Base-by-base conservation (phyloP, 2,888 invertebrate genomes). In the Chalcosyrphus nemorum region DNA sequence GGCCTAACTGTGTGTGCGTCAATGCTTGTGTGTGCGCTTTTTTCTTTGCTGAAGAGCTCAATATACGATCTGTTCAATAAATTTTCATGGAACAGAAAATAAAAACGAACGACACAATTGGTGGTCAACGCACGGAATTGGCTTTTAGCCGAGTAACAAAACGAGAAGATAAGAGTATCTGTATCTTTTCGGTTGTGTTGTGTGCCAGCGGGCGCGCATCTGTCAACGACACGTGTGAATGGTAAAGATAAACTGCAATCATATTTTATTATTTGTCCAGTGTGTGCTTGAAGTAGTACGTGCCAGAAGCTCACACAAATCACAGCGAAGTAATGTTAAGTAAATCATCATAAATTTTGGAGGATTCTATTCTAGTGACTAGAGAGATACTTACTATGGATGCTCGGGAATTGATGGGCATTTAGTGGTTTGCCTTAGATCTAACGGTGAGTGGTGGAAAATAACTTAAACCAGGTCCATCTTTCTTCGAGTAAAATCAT, bases 231-330 rank as follows among this genome's bases (percentile, higher is more conserved):
- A 65, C 52, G 65, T 52, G 76, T 71, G 52, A 76, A 77, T 71
- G 70, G 52, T 41, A 50, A 52, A 71, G 81, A 81, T 81, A 81
- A 71, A 81, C 70, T 71, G 57, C 70, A 71, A 81, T 71, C 81
- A 76, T 81, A 81, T 81, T 76, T 81, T 65, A 81, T 81, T 59
- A 57, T 81, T 81, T 77, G 59, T 65, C 52, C 70, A 76, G 57
- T 70, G 74, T 56, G 43, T 81, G 57, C 63, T 66, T 61, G 61
- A n/a, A n/a, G n/a, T 61, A 45, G 59, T 41, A 61, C 50, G 35
- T 32, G 32, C 43, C 11, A 2, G 52, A 38, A 27, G 43, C 17
- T 7, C 38, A 19, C 24, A 0, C 29, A 63, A 7, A 21, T 41
- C 3, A 4, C 52, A 4, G n/a, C n/a, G 50, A 57, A 47, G n/a